Evolutionary conservation across 2,797 vertebrate genomes (phyloP).

Genomic region (Sebastes oblongus): DNA sequence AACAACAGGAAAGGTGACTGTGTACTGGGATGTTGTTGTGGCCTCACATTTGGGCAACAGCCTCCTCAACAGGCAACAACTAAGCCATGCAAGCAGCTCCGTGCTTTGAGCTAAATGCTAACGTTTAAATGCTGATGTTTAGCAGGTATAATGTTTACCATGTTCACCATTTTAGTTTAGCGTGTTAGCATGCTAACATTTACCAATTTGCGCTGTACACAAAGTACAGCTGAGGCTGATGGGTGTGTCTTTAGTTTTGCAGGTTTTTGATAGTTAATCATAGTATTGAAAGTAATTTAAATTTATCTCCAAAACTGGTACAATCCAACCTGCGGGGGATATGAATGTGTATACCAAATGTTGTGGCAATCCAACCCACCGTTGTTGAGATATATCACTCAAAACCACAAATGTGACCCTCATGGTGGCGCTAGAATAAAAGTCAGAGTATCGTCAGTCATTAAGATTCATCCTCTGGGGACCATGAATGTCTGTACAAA

Average conservation of each 20-base stretch:
- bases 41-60: slow-evolving; percentile 6
- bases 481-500: not conserved
- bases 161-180: not conserved
- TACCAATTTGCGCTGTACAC: not conserved
- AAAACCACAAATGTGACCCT: not conserved
- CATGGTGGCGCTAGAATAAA: not conserved
- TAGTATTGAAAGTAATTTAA: not conserved
- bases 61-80: slow-evolving; percentile 4
- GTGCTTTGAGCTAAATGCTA: not conserved
- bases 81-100: not conserved
- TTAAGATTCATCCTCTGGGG: not conserved
- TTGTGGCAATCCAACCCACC: not conserved
- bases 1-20: slow-evolving; percentile 19
- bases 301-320: not conserved
- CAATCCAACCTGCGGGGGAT: not conserved
- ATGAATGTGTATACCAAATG: not conserved
- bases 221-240: not conserved
- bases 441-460: not conserved
- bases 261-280: not conserved
- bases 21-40: slow-evolving; percentile 6
- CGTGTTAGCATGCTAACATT: not conserved
- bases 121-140: not conserved
- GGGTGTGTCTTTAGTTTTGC: not conserved
- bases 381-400: not conserved
- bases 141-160: not conserved